Base-by-base conservation (phyloP, 92 coral and sea anemone species). In the Siderastrea siderea region DNA sequence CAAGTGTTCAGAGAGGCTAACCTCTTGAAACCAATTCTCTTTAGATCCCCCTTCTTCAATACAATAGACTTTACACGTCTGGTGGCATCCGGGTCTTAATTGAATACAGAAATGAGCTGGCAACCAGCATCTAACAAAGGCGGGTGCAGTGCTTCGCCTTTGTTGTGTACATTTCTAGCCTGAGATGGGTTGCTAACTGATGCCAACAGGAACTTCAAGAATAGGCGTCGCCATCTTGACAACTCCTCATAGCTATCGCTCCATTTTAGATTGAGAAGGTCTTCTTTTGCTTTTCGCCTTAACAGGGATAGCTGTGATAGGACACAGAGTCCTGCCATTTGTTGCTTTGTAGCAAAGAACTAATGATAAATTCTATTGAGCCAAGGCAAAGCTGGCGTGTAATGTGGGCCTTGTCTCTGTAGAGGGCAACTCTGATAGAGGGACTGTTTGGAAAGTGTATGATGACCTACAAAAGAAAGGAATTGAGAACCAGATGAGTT, bases 341-440 rank as follows among this genome's bases (percentile, higher is more conserved):
- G 1, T 51, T 48, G 75, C n/a, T 69, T 47, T 53, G 45, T 3
- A 85, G 57, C 58, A 76, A 13, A 12, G 72, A 59, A 60, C 16
- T 71, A 9, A 71, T 68, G 26, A 85, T 55, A 16, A 74, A 45
- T 55, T 65, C 79, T 49, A 76, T 50, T 17, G 68, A 55, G 44
- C 84, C 81, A 47, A 85, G 75, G 66, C 80, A 74, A 70, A 87
- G 79, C 81, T 87, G 91, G 66, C 87, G 85, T 81, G 53, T 85
- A 69, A 80, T 26, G 2, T 53, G 46, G 55, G 68, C 73, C 73
- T 87, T 79, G 52, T 69, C 85, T 59, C 38, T 66, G 13, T 57
- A 73, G 51, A 87, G 64, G 43, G 26, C 5, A 38, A 81, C 82
- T 81, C 77, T 53, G 62, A 70, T 69, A 1, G 87, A 53, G 45